Evolutionary conservation across 2,797 vertebrate species (phyloP), one percentile per base, ranked within the genome.

Genomic region (Sphaeramia orbicularis): DNA sequence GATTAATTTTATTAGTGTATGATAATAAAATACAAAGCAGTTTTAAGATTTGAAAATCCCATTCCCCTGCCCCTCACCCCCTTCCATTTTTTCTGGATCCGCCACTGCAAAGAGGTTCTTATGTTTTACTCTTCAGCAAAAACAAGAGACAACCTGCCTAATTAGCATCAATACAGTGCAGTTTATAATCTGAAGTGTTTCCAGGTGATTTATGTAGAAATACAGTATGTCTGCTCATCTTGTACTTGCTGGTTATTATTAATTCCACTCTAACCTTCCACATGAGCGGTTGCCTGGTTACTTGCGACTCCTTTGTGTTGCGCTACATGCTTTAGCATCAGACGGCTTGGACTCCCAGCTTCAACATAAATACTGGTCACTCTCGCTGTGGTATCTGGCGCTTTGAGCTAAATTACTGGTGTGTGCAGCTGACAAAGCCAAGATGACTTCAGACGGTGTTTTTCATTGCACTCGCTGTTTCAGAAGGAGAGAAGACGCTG

Each of bases 231-330:
- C n/a, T n/a, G n/a, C n/a, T n/a, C n/a, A n/a, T n/a, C n/a, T n/a
- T n/a, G n/a, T n/a, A n/a, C n/a, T 65, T 62, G 50, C 2, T 13
- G 5, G 21, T 52, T 84, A 75, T 83, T 76, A 67, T 53, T 80
- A 74, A 57, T 58, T 36, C 35, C 11, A 4, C 44, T 74, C n/a
- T 81, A n/a, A 12, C 16, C 21, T 43, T 66, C 43, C 44, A 18
- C 36, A 18, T 54, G 4, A 54, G 49, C 62, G 63, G 86, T 88
- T 91, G 85, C 87, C 53, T 85, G 82, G 87, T 86, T 84, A 88
- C 89, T 66, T 78, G 40, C 19, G 36, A 12, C 16, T 0, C 2
- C 43, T 44, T 15, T 10, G 19, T 43, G 3, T 42, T 15, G 54
- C 40, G 2, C 16, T 35, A 6, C 1, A 3, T 14, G 15, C 42